Base-by-base conservation (phyloP, 2,113 vertebrate genomes). In the Rousettus leschenaultii region DNA sequence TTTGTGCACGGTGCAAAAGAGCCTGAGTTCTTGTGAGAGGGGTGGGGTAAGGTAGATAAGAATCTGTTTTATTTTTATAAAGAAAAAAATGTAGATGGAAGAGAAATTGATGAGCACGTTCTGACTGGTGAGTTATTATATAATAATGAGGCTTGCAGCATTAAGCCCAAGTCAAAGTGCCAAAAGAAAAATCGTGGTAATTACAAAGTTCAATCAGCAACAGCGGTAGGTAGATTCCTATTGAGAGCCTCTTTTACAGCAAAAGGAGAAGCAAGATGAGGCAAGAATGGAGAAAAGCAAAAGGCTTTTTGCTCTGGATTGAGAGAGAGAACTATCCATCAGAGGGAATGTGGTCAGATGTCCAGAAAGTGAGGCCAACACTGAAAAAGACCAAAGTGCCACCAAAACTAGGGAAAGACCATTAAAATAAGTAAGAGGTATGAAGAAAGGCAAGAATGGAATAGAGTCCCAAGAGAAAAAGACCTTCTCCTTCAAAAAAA, bases 171-270 rank as follows among this genome's bases (percentile, higher is more conserved):
- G 61, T 45, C 40, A 61, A 93, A 68, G 65, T 63, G 96, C 97
- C 97, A 97, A 93, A 86, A 91, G 40, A 78, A 85, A 91, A 83
- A 79, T 73, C 95, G 86, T 89, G 30, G 26, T 96, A 96, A 96
- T 97, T 95, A 91, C 33, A 9, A 79, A 83, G 48, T 94, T 83
- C 71, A 70, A 0, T 55, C 84, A 70, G 10, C 78, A 48, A 77
- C 86, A 28, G 40, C 6, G 16, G 88, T 92, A 75, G 88, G 88
- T 95, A 40, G 63, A 74, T 82, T 82, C 0, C 19, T 68, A 33
- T 9, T 43, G 68, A 89, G 65, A 80, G 89, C 45, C 53, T 65
- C 68, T 83, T 87, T 53, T 30, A 55, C 38, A 89, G 90, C 83
- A 90, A 80, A 86, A 71, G 18, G 7, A 73, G 70, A 91, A 93